Percentiles rank a stretch among this genome's conserved stretches.
Evolutionary conservation across 2,888 invertebrate species (phyloP).

Genomic region (Trachelus iudaicus): DNA sequence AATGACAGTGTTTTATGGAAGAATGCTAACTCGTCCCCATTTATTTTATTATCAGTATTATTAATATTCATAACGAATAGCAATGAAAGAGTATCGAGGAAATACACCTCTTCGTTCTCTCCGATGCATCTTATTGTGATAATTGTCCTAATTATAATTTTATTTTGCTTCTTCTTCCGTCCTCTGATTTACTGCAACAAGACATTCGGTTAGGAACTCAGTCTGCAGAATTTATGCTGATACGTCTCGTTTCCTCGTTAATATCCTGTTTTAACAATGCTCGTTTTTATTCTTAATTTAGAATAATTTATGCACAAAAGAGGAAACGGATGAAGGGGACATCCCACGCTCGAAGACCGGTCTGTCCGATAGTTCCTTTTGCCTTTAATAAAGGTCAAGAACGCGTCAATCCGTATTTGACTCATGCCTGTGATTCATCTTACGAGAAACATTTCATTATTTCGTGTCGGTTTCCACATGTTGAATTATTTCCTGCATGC

Average conservation of each 20-base stretch:
- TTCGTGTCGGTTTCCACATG: background rate
- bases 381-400: background rate
- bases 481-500: background rate
- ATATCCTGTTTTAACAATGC: background rate
- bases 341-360: background rate
- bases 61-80: background rate
- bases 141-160: background rate
- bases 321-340: background rate
- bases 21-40: no score
- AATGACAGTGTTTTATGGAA: background rate
- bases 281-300: background rate
- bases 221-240: no score
- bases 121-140: background rate
- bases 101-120: no score
- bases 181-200: background rate
- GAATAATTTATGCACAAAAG: background rate
- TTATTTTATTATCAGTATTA: background rate
- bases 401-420: background rate
- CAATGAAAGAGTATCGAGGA: background rate
- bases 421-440: background rate
- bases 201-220: no score
- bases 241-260: background rate
- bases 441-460: background rate
- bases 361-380: background rate
- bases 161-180: background rate